A percentile compares a stretch with the other conserved stretches of the same genome.
phyloP scores from a whole-genome alignment of 2,113 vertebrate species.

The Percina caprodes region DNA sequence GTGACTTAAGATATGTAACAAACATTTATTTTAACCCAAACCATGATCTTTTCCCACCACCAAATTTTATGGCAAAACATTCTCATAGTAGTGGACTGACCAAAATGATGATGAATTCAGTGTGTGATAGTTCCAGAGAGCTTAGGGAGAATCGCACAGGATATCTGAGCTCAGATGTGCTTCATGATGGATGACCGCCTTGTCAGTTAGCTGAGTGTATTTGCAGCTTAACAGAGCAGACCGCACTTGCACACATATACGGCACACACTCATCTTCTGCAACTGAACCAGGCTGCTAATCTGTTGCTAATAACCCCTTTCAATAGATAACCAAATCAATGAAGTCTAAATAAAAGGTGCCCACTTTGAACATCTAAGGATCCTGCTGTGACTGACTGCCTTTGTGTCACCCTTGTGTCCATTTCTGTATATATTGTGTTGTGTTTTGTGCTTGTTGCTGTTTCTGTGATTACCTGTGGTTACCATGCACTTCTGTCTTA shows the following conservation, averaged over 20 bases:
- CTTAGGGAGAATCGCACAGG: neutral
- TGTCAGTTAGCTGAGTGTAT: slow-evolving; percentile 7
- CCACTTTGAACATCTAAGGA: neutral
- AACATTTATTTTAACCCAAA: too few relatives aligned
- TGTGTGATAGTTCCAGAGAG: neutral
- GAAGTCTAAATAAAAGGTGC: neutral
- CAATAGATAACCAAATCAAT: neutral
- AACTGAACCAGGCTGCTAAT: neutral
- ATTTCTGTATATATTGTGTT: too few relatives aligned
- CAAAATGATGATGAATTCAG: neutral
- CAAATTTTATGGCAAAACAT: neutral
- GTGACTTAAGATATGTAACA: too few relatives aligned
- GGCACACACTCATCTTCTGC: slow-evolving; percentile 3
- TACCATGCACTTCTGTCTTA: too few relatives aligned
- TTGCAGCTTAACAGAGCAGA: slow-evolving; percentile 13
- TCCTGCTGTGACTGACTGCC: too few relatives aligned
- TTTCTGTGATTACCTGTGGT: too few relatives aligned
- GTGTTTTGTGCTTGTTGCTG: too few relatives aligned
- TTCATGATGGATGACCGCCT: neutral
- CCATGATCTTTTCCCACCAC: too few relatives aligned
- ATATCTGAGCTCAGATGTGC: neutral
- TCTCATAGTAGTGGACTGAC: neutral
- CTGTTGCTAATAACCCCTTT: slow-evolving; percentile 8
- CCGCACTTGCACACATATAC: neutral
- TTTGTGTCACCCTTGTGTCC: too few relatives aligned